A percentile compares a stretch with the other conserved stretches of the same genome.
Conservation (phyloP, 2,113 vertebrate species). For the Paradoxurus hermaphroditus region DNA sequence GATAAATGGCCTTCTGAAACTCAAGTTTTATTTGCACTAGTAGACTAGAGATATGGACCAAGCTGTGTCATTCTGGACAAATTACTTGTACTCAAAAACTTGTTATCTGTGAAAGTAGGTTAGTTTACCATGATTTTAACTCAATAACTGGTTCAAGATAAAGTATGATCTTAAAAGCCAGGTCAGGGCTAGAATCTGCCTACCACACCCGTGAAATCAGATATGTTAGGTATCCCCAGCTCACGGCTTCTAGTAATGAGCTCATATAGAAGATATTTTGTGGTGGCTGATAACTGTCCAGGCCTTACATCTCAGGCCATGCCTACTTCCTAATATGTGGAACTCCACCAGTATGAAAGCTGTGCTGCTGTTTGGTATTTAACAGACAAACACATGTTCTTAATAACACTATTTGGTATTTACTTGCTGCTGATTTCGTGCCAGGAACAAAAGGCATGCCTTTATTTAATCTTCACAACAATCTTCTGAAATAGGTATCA, state of each 20-base stretch:
- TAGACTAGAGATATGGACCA: not conserved
- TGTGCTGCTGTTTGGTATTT: not conserved
- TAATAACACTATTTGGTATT: not conserved
- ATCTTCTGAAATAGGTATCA: not conserved
- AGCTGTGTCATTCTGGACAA: not conserved
- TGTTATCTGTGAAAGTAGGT: not conserved
- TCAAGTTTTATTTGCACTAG: not conserved
- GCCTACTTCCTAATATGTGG: not conserved
- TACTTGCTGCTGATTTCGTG: slow-evolving; percentile 25
- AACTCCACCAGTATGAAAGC: not conserved
- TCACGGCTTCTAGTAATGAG: not conserved
- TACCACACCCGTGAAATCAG: not conserved
- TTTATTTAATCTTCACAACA: not conserved
- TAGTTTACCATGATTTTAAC: not conserved
- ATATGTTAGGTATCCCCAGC: not conserved
- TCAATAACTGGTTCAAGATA: not conserved
- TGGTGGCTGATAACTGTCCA: not conserved
- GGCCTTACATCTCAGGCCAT: not conserved
- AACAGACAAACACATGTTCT: not conserved
- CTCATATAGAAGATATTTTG: not conserved
- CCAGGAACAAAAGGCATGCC: not conserved
- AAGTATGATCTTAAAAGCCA: not conserved
- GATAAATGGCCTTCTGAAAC: not conserved
- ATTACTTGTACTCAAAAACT: not conserved
- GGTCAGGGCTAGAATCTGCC: not conserved